Base-by-base conservation (phyloP, 1,140 invertebrate genomes). In the Euwallacea fornicatus region DNA sequence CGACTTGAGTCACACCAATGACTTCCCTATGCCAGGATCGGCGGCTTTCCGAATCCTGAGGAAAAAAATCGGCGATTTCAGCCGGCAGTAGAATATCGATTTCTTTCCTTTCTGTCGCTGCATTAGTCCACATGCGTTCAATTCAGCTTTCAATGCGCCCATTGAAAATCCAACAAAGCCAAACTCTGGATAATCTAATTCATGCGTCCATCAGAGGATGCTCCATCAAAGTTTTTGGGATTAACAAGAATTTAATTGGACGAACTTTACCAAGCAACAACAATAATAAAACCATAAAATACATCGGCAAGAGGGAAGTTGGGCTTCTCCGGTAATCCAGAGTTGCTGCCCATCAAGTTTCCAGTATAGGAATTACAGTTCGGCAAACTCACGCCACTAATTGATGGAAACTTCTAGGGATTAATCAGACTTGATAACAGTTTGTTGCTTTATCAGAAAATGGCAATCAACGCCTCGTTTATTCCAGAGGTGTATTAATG, bases 371-470 rank as follows among this genome's bases (percentile, higher is more conserved):
- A 61, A 61, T 61, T 61, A 42, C 59, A 61, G 11, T 61, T 61
- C 33, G 59, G 33, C 42, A 43, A 60, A 61, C 59, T 43, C 33
- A 43, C 33, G 42, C 59, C 42, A 43, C 59, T 61, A 61, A 61
- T 61, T 61, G 41, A 61, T 43, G 33, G 33, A 43, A 61, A 61
- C 41, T 61, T 61, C 42, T 11, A 61, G 42, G 59, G 59, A 61
- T 61, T 61, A 61, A 61, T 61, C 59, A 61, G 15, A 43, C 42
- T 43, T 61, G 7, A 61, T 61, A 42, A 41, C 42, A 61, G n/a
- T 61, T 43, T 61, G 59, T 61, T 61, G 59, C 59, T 61, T 61
- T 61, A 61, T 61, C 59, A 61, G 42, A 43, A 43, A 43, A 61
- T 61, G 42, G 21, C 33, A 61, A 7, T 61, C 59, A 43, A 16